Percentiles rank a stretch among this genome's conserved stretches.
phyloP scores from a whole-genome alignment of 2,113 vertebrate genomes.

The Larimichthys polyactis region DNA sequence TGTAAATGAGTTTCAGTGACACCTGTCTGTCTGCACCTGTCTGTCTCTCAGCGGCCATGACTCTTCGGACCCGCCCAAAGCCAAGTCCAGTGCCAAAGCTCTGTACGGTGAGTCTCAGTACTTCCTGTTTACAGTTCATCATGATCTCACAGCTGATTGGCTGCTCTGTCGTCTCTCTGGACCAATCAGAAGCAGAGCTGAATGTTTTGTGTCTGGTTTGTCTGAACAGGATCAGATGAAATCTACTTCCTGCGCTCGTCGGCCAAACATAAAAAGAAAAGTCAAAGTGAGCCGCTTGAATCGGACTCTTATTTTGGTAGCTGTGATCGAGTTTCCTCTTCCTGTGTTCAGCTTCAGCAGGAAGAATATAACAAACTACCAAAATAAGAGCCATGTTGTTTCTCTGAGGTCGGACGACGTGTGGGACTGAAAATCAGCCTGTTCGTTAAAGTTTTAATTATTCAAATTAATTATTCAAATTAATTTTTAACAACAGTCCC shows the following conservation, averaged over 20 bases:
- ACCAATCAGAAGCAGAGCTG: too few species aligned
- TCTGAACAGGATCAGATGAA: constrained; percentile 88
- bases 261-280: constrained; percentile 94
- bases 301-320: not conserved
- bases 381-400: too few species aligned
- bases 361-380: not conserved
- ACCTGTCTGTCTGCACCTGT: not conserved
- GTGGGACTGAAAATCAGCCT: too few species aligned
- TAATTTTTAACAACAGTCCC: too few species aligned
- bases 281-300: constrained; percentile 80
- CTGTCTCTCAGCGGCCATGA: constrained; percentile 70
- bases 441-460: too few species aligned
- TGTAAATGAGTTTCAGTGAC: constrained; percentile 42
- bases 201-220: constrained; percentile 1
- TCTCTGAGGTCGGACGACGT: too few species aligned
- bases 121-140: too few species aligned
- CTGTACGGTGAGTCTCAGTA: constrained; percentile 73
- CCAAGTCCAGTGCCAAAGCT: constrained; percentile 76
- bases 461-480: too few species aligned
- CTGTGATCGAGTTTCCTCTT: too few species aligned
- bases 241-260: constrained; percentile 94
- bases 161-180: too few species aligned
- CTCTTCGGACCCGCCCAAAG: constrained; percentile 71
- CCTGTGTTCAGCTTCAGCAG: too few species aligned
- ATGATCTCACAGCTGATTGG: too few species aligned